phyloP scores from a whole-genome alignment of 2,797 vertebrate genomes.

The Onychomys leucogaster region DNA sequence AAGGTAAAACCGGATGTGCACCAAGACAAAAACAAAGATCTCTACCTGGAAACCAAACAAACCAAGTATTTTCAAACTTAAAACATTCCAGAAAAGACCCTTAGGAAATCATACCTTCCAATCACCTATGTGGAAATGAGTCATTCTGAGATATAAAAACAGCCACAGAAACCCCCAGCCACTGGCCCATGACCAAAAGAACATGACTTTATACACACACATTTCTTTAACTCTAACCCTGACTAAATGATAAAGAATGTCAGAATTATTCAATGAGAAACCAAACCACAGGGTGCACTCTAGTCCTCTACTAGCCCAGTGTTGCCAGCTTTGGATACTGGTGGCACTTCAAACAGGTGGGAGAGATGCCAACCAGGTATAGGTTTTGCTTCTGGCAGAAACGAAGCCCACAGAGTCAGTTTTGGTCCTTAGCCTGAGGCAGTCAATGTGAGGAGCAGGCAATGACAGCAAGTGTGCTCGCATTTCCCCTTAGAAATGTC shows the following conservation, averaged over 20 bases:
- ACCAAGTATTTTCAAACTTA: constrained; percentile 38
- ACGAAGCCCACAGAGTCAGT: constrained; percentile 33
- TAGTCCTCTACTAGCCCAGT: not conserved
- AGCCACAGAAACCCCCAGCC: not conserved
- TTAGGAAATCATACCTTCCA: not conserved
- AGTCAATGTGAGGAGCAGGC: not conserved
- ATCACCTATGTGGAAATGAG: constrained; percentile 9
- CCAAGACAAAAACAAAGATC: not conserved
- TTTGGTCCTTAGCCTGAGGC: not conserved
- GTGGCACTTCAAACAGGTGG: not conserved
- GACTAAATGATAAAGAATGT: not conserved
- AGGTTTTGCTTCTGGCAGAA: constrained; percentile 61
- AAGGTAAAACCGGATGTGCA: not conserved
- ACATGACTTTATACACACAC: not conserved
- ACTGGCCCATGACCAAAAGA: not conserved
- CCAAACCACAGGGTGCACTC: not conserved
- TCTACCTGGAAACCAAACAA: constrained; percentile 54
- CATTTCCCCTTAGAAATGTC: constrained; percentile 46
- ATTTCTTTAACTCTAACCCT: not conserved
- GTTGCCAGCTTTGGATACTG: not conserved
- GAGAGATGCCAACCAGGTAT: not conserved
- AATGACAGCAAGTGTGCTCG: not conserved
- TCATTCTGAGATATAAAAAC: not conserved
- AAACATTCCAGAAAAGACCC: constrained; percentile 45
- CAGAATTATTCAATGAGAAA: not conserved